phyloP scores from a whole-genome alignment of 2,888 invertebrate genomes.

The Biston betularia region DNA sequence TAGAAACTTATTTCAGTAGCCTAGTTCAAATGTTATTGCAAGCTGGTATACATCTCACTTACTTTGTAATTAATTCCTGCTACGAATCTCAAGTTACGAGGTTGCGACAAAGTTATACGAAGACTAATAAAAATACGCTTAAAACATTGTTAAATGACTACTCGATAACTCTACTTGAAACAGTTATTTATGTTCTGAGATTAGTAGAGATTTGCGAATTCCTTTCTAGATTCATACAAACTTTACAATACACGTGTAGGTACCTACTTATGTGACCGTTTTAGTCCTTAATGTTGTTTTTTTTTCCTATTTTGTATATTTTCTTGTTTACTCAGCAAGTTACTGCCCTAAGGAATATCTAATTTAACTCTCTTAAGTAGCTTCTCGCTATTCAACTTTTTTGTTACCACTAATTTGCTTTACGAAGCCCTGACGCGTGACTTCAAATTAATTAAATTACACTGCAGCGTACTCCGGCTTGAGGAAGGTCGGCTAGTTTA shows the following conservation, averaged over 20 bases:
- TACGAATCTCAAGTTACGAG: background rate
- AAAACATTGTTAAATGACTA: background rate
- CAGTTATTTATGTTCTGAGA: too few species aligned
- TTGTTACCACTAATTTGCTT: constrained; percentile 45
- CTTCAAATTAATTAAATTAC: constrained; percentile 55
- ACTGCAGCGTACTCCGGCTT: constrained; percentile 51
- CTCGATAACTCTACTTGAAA: background rate
- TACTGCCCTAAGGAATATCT: background rate
- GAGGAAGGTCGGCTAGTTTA: constrained; percentile 36
- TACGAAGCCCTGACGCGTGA: constrained; percentile 41
- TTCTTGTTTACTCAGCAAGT: too few species aligned
- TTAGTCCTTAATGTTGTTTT: too few species aligned
- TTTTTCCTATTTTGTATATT: too few species aligned
- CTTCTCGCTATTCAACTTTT: constrained; percentile 35
- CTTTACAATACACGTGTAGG: too few species aligned
- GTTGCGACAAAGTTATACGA: background rate
- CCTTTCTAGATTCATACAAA: too few species aligned
- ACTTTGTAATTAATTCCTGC: background rate
- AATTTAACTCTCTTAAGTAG: constrained; percentile 2
- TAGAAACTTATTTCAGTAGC: too few species aligned
- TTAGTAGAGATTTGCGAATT: background rate
- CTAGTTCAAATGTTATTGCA: too few species aligned
- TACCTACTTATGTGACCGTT: too few species aligned
- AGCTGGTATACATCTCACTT: too few species aligned
- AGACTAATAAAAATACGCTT: background rate